Percentiles rank a stretch among this genome's conserved stretches.
Evolutionary conservation across 2,888 invertebrate genomes (phyloP).

Genomic region (Callimorpha dominula): DNA sequence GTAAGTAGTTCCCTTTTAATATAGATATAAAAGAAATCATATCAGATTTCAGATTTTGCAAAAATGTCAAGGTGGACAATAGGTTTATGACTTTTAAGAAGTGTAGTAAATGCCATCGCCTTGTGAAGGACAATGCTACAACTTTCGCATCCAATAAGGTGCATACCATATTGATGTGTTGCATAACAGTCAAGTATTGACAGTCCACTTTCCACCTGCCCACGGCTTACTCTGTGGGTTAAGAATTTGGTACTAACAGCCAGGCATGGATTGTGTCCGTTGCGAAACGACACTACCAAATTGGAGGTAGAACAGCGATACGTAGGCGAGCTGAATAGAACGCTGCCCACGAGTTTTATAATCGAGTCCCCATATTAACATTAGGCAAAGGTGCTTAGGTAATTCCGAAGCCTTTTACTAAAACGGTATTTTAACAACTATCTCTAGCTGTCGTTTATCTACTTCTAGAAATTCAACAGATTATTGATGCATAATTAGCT

Average conservation of each 20-base stretch:
- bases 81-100: conserved; percentile 3
- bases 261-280: conserved; percentile 66
- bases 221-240: conserved; percentile 77
- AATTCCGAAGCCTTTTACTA: conserved; percentile 29
- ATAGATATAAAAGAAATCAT: neutral
- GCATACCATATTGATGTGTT: conserved; percentile 72
- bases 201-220: conserved; percentile 83
- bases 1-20: too few species aligned
- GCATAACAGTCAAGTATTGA: conserved; percentile 71
- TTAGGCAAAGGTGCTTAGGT: conserved; percentile 49
- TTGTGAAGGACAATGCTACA: conserved; percentile 63
- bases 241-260: conserved; percentile 74
- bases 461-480: neutral
- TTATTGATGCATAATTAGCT: conserved; percentile 5
- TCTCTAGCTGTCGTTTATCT: conserved; percentile 6
- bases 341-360: conserved; percentile 64
- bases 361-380: conserved; percentile 58
- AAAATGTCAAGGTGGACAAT: neutral
- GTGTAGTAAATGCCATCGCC: conserved; percentile 50
- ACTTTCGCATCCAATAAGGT: conserved; percentile 77
- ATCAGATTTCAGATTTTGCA: neutral
- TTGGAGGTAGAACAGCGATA: conserved; percentile 60
- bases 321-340: conserved; percentile 70
- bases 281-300: conserved; percentile 73
- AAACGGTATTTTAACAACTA: conserved; percentile 18